Percentiles rank a stretch among this genome's conserved stretches.
Evolutionary conservation across 2,797 vertebrate species (phyloP).

Genomic region (Acridotheres tristis): DNA sequence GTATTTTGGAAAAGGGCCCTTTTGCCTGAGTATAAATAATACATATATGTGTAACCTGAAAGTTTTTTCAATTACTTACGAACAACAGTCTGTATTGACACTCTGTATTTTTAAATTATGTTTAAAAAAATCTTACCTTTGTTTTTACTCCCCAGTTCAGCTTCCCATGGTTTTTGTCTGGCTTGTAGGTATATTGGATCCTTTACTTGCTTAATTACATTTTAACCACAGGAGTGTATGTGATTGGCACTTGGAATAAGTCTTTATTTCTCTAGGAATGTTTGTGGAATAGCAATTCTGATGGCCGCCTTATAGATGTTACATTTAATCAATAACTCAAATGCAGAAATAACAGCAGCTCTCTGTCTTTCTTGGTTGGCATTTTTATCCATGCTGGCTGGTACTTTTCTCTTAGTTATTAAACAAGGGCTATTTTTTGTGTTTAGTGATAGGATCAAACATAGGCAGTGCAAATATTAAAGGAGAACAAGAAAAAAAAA

Average conservation of each 20-base stretch:
- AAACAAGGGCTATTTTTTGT: neutral
- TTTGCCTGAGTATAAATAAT: neutral
- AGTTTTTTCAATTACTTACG: neutral
- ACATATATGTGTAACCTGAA: neutral
- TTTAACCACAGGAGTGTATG: constrained; percentile 8
- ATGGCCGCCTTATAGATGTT: neutral
- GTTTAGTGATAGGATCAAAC: neutral
- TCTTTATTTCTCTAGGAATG: constrained; percentile 34
- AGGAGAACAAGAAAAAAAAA: neutral
- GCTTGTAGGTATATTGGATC: neutral
- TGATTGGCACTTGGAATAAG: constrained; percentile 34
- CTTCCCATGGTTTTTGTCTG: constrained; percentile 4
- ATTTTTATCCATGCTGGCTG: neutral
- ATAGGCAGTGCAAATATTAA: neutral
- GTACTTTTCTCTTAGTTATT: neutral
- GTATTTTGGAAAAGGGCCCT: neutral
- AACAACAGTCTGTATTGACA: neutral
- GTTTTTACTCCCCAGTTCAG: neutral
- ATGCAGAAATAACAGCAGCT: constrained; percentile 10
- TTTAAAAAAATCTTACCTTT: neutral
- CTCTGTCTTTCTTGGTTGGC: neutral
- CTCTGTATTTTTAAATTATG: neutral
- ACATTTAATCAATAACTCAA: constrained; percentile 56
- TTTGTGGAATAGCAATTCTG: constrained; percentile 16
- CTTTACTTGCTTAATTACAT: constrained; percentile 49